These are phyloP conservation scores for Drosophila neocordata DNA, from an alignment of 1,140 invertebrate species.

Conservation along the genomic window DNA sequence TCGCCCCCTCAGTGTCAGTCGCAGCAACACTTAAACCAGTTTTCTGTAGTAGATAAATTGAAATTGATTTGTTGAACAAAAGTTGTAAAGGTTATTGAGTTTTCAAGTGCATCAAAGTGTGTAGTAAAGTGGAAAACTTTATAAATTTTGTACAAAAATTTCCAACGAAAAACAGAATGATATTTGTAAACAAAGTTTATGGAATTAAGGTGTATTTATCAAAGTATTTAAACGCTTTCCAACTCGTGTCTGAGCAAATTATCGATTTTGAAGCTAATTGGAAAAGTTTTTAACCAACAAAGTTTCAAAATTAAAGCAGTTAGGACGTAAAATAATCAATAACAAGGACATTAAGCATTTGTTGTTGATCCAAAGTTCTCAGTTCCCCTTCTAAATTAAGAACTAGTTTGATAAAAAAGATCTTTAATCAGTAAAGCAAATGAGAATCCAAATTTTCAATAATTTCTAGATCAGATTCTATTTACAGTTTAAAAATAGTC, in stretches of 20 bases:
- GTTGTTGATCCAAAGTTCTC: too few relatives aligned
- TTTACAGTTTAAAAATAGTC: too few relatives aligned
- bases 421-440: too few relatives aligned
- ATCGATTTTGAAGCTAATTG: neutral
- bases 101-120: slow-evolving; percentile 8
- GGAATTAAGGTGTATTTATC: neutral
- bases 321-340: too few relatives aligned
- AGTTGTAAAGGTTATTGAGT: slow-evolving; percentile 1
- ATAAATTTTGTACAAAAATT: neutral
- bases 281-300: too few relatives aligned
- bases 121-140: slow-evolving; percentile 6
- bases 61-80: slow-evolving; percentile 11
- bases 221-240: neutral
- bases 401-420: too few relatives aligned
- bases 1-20: neutral
- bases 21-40: slow-evolving; percentile 9
- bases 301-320: too few relatives aligned
- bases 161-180: neutral
- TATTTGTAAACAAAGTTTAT: neutral
- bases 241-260: neutral
- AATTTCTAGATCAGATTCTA: too few relatives aligned
- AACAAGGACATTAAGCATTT: too few relatives aligned
- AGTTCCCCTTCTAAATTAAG: too few relatives aligned
- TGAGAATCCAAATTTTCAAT: too few relatives aligned
- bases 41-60: slow-evolving; percentile 1